phyloP scores from a whole-genome alignment of 1,140 invertebrate species.

The Piezodorus guildinii region DNA sequence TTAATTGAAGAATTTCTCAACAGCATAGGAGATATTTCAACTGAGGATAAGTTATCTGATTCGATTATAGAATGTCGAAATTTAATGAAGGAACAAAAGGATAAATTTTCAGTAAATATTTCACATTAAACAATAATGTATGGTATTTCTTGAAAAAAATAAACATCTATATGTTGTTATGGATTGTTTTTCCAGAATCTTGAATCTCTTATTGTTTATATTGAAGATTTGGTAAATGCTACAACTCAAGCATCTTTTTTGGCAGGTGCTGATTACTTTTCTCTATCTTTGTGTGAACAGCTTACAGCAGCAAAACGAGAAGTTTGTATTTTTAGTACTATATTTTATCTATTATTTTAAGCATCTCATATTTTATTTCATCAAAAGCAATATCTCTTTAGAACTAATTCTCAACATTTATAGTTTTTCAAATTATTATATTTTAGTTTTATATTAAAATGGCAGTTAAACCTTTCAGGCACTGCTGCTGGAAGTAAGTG shows the following conservation, averaged over 20 bases:
- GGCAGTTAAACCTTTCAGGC: too few species aligned
- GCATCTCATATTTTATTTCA: too few species aligned
- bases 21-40: neutral
- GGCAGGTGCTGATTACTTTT: constrained; percentile 25
- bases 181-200: constrained; percentile 25
- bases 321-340: constrained; percentile 1
- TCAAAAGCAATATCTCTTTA: too few species aligned
- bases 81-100: constrained; percentile 15
- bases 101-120: constrained; percentile 19
- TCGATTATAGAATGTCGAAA: constrained; percentile 15
- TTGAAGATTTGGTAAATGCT: constrained; percentile 26
- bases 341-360: too few species aligned
- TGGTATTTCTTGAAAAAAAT: too few species aligned
- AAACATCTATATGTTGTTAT: too few species aligned
- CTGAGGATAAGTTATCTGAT: constrained; percentile 20
- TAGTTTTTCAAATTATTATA: too few species aligned
- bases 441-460: too few species aligned
- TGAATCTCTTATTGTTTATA: constrained; percentile 25
- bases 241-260: constrained; percentile 25
- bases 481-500: too few species aligned
- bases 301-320: constrained; percentile 21
- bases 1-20: constrained; percentile 22
- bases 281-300: constrained; percentile 24
- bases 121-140: too few species aligned
- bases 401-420: too few species aligned